A percentile compares a stretch with the other conserved stretches of the same genome.
Conservation (phyloP, 1,140 invertebrate genomes). For the Brachionus rotundiformis region DNA sequence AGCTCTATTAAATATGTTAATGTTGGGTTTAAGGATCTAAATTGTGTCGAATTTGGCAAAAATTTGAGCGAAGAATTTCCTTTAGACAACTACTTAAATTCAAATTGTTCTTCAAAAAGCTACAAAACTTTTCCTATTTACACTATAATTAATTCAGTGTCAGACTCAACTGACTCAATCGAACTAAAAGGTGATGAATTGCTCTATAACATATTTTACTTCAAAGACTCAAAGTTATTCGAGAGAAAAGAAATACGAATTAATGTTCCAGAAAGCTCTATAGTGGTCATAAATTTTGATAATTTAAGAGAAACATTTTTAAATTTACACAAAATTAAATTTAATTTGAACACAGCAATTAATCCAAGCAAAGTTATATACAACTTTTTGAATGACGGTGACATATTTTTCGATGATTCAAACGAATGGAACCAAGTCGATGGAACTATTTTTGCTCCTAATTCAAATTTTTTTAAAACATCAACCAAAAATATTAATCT, state of each 20-base stretch:
- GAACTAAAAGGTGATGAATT: constrained; percentile 16
- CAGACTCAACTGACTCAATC: background rate
- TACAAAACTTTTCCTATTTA: background rate
- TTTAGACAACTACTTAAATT: background rate
- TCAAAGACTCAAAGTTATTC: constrained; percentile 3
- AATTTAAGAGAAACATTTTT: background rate
- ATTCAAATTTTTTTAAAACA: background rate
- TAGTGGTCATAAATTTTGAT: constrained; percentile 16
- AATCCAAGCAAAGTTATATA: background rate
- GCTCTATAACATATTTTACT: constrained; percentile 10
- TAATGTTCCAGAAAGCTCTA: background rate
- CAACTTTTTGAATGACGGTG: constrained; percentile 1
- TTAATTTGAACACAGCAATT: background rate
- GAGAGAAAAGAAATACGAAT: background rate
- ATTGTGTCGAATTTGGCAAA: background rate
- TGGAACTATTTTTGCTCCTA: background rate
- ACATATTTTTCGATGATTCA: background rate
- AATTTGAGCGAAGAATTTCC: background rate
- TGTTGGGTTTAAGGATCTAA: background rate
- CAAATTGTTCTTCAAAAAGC: background rate
- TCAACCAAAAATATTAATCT: background rate
- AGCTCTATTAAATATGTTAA: background rate
- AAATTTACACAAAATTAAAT: background rate
- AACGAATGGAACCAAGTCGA: background rate
- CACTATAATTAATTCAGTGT: background rate